Conservation (phyloP, 1,140 invertebrate species). For the Heliconius congener region DNA sequence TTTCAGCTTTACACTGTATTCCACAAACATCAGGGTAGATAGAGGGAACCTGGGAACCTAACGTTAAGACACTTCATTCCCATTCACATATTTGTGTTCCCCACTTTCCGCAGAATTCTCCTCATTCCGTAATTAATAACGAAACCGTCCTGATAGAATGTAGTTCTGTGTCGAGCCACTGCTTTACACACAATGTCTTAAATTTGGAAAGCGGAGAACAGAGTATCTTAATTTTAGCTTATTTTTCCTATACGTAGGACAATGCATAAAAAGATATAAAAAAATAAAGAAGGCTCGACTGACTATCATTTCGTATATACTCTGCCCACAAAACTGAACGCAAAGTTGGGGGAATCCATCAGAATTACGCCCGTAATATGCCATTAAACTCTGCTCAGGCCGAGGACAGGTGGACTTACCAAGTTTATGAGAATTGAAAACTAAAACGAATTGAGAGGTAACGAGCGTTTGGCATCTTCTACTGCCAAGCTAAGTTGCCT, state of each 20-base stretch:
- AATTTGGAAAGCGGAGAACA: background rate
- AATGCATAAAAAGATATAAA: background rate
- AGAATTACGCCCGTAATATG: conserved; percentile 47
- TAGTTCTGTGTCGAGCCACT: no score
- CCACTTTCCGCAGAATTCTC: no score
- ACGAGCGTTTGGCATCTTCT: conserved; percentile 17
- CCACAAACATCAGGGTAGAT: no score
- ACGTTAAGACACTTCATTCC: no score
- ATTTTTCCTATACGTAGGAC: background rate
- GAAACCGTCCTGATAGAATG: no score
- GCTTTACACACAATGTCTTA: no score
- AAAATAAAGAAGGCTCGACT: background rate
- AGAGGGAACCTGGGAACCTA: no score
- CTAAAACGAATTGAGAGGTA: conserved; percentile 33
- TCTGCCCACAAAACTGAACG: conserved; percentile 23
- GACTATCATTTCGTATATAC: conserved; percentile 26
- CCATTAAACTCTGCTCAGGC: conserved; percentile 61
- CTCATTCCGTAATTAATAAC: no score
- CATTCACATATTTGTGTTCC: no score
- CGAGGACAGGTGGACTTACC: conserved; percentile 58
- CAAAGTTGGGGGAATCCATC: conserved; percentile 47
- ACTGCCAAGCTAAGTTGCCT: background rate
- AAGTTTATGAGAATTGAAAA: conserved; percentile 38
- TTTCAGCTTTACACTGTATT: no score
- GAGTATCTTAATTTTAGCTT: background rate